Evolutionary conservation across 2,888 invertebrate species (phyloP), one percentile per base, ranked within the genome.

Genomic region (Eulithis testata): DNA sequence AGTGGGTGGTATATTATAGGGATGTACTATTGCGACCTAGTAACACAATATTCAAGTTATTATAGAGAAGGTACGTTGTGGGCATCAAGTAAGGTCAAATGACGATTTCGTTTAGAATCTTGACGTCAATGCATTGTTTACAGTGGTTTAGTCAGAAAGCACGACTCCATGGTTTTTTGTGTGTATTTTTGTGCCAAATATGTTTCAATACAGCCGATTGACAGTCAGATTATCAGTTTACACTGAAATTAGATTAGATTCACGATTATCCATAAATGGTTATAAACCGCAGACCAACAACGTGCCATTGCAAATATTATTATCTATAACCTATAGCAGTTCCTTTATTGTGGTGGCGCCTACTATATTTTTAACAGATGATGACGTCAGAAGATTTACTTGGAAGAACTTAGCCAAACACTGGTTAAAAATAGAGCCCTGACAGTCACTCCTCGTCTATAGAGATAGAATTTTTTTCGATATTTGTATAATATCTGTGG

Each of bases 321-420:
- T 79, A 79, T 78, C 77, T 62, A 66, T 68, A 37, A 57, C 52
- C 77, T 60, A 66, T 68, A 37, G 59, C 52, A 62, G 63, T 72
- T 73, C 64, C 70, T 63, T 72, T 71, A 69, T 71, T 63, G 62
- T 45, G 60, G 64, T 66, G 78, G 77, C 79, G 77, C 78, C 76
- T 70, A 21, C 21, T 40, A 7, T 37, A 54, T 59, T 56, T 65
- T 44, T 53, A 62, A 63, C 40, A 59, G 50, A 59, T 58, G 43
- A 12, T 70, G 68, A 69, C 70, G 69, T 70, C 69, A 69, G 7
- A 14, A 43, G 45, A 31, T 44, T 62, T 67, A 61, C 62, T 66
- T 52, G 54, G 62, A 66, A 66, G 4, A 51, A 45, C 66, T 66
- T 55, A 49, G 31, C 37, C 49, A 45, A 31, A 31, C 31, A 21